phyloP scores from a whole-genome alignment of 2,797 vertebrate species.

The Brachymystax lenok region DNA sequence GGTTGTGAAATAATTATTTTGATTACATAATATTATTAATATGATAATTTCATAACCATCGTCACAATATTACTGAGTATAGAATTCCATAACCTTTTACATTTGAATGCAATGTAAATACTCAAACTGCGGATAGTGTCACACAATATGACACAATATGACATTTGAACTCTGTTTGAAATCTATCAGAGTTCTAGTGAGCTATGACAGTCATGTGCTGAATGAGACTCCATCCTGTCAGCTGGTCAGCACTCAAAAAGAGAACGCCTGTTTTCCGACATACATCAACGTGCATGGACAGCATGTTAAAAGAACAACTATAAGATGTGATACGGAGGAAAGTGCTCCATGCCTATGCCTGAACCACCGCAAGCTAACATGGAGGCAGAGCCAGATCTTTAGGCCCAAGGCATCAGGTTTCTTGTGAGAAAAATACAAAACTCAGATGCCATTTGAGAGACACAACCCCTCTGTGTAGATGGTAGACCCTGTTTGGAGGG shows the following conservation, averaged over 20 bases:
- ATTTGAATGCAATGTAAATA: not conserved
- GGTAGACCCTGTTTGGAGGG: fast-evolving
- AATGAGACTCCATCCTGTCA: not conserved
- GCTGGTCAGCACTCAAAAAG: not conserved
- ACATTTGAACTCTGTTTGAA: not conserved
- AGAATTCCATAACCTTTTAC: not conserved
- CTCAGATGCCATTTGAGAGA: not conserved
- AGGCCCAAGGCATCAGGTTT: not conserved
- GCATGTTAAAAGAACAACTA: not conserved
- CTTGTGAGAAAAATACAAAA: not conserved
- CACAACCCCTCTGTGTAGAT: not conserved
- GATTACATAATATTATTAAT: not conserved
- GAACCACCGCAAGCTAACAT: not conserved
- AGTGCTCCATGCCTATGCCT: not conserved
- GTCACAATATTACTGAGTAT: not conserved
- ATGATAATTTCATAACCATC: not conserved
- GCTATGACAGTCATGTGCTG: not conserved
- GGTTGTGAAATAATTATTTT: not conserved
- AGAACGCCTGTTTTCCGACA: not conserved
- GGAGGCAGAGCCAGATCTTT: constrained; percentile 5
- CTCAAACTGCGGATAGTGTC: not conserved
- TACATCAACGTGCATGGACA: not conserved
- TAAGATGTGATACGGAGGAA: not conserved
- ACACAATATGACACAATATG: not conserved
- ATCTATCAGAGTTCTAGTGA: not conserved